A percentile compares a stretch with the other conserved stretches of the same genome.
These are phyloP conservation scores for Bos taurus DNA, from an alignment of 2,113 vertebrate species.

Conservation along the genomic window DNA sequence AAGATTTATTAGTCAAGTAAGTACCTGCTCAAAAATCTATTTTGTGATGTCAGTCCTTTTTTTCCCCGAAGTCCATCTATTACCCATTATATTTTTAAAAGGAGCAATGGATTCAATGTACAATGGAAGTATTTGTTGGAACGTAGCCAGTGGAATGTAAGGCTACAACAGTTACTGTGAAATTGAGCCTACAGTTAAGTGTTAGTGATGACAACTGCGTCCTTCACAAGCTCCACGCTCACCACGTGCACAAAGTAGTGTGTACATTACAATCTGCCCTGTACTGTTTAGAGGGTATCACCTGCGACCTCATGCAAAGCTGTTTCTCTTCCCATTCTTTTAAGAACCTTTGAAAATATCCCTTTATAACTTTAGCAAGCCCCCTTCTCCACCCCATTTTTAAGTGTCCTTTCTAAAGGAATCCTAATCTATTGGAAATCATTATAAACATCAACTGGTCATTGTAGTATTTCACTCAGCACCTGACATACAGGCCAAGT, in stretches of 20 bases:
- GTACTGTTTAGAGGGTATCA: neutral
- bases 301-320: neutral
- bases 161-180: neutral
- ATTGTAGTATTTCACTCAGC: neutral
- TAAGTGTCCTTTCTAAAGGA: neutral
- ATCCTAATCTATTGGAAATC: neutral
- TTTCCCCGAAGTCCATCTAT: neutral
- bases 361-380: neutral
- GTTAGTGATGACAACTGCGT: too few species aligned
- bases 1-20: neutral
- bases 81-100: neutral
- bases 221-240: neutral
- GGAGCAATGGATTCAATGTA: neutral
- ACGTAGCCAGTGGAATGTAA: neutral
- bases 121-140: neutral
- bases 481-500: neutral
- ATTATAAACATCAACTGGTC: neutral
- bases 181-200: neutral
- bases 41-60: neutral
- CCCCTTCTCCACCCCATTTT: neutral
- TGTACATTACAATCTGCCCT: neutral
- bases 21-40: neutral
- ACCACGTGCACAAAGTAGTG: fast-evolving
- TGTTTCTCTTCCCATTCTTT: neutral
- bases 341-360: neutral